A percentile compares a stretch with the other conserved stretches of the same genome.
phyloP scores from a whole-genome alignment of 2,888 invertebrate genomes.

The Drosophila greeni region DNA sequence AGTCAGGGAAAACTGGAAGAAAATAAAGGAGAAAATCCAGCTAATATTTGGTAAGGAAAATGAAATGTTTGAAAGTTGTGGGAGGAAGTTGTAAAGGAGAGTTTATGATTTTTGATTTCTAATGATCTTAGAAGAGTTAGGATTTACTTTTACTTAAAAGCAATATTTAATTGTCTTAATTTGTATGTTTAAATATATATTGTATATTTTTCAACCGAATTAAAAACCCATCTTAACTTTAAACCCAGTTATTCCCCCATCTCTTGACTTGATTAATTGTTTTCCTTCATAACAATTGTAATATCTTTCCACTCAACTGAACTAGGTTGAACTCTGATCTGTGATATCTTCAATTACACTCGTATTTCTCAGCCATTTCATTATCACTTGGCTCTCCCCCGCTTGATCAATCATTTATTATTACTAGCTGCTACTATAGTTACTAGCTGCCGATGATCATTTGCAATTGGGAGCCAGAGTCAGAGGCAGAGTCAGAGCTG shows the following conservation, averaged over 20 bases:
- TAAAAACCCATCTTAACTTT: background rate
- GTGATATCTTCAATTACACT: slow-evolving; percentile 5
- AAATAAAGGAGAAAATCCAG: background rate
- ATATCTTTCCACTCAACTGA: background rate
- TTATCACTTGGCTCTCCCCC: slow-evolving; percentile 32
- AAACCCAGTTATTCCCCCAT: background rate
- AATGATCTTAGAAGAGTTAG: too few species aligned
- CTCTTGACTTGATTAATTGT: background rate
- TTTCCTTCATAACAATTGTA: slow-evolving; percentile 3
- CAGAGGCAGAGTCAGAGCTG: background rate
- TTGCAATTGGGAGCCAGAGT: slow-evolving; percentile 1
- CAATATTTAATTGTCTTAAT: background rate
- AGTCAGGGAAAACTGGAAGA: background rate
- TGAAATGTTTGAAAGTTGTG: background rate
- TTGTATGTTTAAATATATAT: background rate
- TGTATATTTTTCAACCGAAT: rapidly evolving
- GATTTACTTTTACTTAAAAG: background rate
- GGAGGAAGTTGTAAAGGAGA: background rate
- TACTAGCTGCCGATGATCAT: slow-evolving; percentile 1
- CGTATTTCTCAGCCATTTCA: slow-evolving; percentile 15
- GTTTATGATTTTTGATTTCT: background rate
- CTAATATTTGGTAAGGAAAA: background rate
- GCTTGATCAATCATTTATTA: slow-evolving; percentile 36
- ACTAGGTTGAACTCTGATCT: slow-evolving; percentile 20
- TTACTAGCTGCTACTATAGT: slow-evolving; percentile 16